Conservation (phyloP, 2,888 invertebrate genomes). For the Drosophila rellima region DNA sequence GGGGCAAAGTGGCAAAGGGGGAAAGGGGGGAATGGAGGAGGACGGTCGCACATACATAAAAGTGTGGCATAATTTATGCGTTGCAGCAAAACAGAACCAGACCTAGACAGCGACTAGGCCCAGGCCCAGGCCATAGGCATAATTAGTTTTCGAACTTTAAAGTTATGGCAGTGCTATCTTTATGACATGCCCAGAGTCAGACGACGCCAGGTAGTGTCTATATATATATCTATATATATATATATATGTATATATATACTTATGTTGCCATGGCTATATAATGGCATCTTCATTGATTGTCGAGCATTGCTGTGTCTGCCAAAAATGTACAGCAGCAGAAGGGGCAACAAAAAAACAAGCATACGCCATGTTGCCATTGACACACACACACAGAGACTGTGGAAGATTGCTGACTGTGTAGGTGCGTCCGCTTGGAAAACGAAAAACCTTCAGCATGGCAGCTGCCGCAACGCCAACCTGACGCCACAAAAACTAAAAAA, state of each 20-base stretch:
- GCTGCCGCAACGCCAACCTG: slow-evolving; percentile 73
- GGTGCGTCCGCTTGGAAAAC: slow-evolving; percentile 70
- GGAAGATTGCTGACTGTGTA: slow-evolving; percentile 71
- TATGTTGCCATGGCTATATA: slow-evolving; percentile 38
- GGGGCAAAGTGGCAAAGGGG: neutral
- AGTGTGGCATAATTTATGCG: slow-evolving; percentile 71
- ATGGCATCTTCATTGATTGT: slow-evolving; percentile 61
- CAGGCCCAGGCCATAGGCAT: slow-evolving; percentile 80
- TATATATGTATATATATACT: slow-evolving; percentile 9
- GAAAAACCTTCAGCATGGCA: slow-evolving; percentile 55
- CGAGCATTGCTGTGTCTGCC: slow-evolving; percentile 61
- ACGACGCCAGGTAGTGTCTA: slow-evolving; percentile 45
- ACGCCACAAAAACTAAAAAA: slow-evolving; percentile 54
- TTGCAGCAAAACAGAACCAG: slow-evolving; percentile 58
- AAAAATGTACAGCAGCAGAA: slow-evolving; percentile 41
- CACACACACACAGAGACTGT: slow-evolving; percentile 20
- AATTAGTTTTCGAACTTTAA: slow-evolving; percentile 84
- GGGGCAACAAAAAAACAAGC: slow-evolving; percentile 34
- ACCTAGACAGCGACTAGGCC: slow-evolving; percentile 44
- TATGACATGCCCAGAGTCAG: slow-evolving; percentile 56
- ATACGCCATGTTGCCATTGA: slow-evolving; percentile 57
- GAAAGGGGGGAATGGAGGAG: neutral
- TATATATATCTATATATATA: slow-evolving; percentile 12
- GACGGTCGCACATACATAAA: slow-evolving; percentile 35
- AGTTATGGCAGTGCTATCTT: slow-evolving; percentile 79